These are phyloP conservation scores for Doryteuthis pealeii DNA, from an alignment of 1,140 invertebrate genomes.

Conservation along the genomic window DNA sequence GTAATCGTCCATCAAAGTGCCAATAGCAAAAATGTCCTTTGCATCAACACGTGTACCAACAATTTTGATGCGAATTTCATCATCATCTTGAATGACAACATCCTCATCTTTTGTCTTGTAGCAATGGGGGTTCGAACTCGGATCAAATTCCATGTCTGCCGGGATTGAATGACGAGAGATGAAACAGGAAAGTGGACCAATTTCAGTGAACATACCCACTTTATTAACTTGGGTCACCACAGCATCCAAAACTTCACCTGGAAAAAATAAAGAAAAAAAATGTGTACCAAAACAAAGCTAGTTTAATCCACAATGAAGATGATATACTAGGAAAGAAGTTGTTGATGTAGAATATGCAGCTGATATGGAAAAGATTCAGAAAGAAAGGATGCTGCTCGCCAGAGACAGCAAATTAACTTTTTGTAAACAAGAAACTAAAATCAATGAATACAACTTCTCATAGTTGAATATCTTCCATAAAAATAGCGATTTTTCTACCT, in stretches of 20 bases:
- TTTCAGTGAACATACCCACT: conserved; percentile 98
- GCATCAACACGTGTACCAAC: conserved; percentile 98
- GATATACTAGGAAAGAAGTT: too few relatives aligned
- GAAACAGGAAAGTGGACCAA: conserved; percentile 98
- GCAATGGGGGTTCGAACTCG: conserved; percentile 94
- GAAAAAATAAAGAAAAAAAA: background rate
- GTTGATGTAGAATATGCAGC: too few relatives aligned
- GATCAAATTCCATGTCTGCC: conserved; percentile 98
- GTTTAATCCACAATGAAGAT: too few relatives aligned
- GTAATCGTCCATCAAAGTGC: conserved; percentile 6
- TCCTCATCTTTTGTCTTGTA: conserved; percentile 99
- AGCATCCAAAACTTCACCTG: conserved; percentile 90
- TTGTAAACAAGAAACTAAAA: too few relatives aligned
- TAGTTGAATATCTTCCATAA: too few relatives aligned
- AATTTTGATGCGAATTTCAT: conserved; percentile 95
- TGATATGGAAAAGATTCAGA: too few relatives aligned
- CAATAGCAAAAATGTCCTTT: conserved; percentile 62
- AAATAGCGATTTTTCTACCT: too few relatives aligned
- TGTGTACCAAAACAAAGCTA: too few relatives aligned
- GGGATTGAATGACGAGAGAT: conserved; percentile 99
- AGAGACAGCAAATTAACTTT: too few relatives aligned
- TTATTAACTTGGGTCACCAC: conserved; percentile 99
- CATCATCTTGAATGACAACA: conserved; percentile 94
- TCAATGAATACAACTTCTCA: too few relatives aligned
- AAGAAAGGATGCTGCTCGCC: too few relatives aligned